Evolutionary conservation across 1,140 invertebrate species (phyloP), one percentile per base, ranked within the genome.

Genomic region (Drosophila lowei): DNA sequence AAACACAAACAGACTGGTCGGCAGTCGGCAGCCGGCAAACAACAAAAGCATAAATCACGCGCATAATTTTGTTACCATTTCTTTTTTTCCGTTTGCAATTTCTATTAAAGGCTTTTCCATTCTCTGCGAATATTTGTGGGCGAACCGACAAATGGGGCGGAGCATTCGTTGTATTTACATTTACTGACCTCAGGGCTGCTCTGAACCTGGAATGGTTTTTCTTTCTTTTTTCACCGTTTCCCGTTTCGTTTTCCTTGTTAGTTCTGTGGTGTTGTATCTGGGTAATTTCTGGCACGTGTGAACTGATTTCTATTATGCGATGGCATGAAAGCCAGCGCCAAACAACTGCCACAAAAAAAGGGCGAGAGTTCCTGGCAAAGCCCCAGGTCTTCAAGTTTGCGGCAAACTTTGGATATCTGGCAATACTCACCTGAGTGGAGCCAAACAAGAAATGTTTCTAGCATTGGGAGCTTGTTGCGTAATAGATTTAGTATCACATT

Each of bases 21-120:
- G 44, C 42, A 50, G 58, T 41, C 43, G 60, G 42, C 42, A 50
- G 34, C 23, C 42, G 23, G 44, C 47, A 52, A 57, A 74, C 50
- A 79, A 79, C 67, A 81, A 68, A 60, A 23, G 54, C 59, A 79
- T 84, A 84, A 85, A 85, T 85, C 77, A 76, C 72, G 72, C 65
- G 72, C 59, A 84, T 76, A 85, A 79, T 79, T 84, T 76, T 58
- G 60, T 72, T 72, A 60, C 38, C 53, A 55, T 76, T 43, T 74
- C 8, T 58, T 43, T 50, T 44, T 56, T 56, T 16, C 23, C n/a
- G 38, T 46, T 57, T 55, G 68, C 68, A 41, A 52, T 77, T 81
- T 58, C 67, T 65, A 64, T 77, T 59, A 65, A 48, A 66, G 49
- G 30, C 28, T 41, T 38, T 62, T 9, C 3, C 43, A 25, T 15